A percentile compares a stretch with the other conserved stretches of the same genome.
These are phyloP conservation scores for Hermodice carunculata DNA, from an alignment of 2,888 invertebrate genomes.

Conservation along the genomic window DNA sequence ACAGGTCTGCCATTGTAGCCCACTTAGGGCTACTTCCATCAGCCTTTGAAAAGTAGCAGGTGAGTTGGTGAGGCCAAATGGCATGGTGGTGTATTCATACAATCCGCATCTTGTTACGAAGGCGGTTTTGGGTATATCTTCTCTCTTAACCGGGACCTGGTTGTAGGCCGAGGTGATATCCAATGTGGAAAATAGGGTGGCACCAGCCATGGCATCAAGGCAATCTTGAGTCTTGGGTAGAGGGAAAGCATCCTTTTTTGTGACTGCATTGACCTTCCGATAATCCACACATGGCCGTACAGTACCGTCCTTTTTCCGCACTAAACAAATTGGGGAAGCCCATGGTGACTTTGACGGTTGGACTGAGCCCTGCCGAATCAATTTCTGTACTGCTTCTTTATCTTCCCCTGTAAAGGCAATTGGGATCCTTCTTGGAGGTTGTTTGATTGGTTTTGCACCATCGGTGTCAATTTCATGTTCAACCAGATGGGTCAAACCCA, in stretches of 20 bases:
- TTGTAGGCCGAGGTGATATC: conserved; percentile 2
- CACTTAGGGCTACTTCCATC: background rate
- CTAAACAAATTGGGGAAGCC: background rate
- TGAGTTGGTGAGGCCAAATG: conserved; percentile 1
- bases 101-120: background rate
- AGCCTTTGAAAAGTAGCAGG: conserved; percentile 3
- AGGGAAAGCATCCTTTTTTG: background rate
- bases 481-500: conserved; percentile 1
- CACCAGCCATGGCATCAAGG: background rate
- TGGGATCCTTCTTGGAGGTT: conserved; percentile 2
- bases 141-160: background rate
- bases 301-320: background rate
- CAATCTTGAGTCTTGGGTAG: conserved; percentile 3
- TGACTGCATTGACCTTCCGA: background rate
- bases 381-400: background rate
- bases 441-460: background rate
- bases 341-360: background rate
- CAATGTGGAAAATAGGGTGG: background rate
- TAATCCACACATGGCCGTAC: background rate
- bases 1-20: background rate
- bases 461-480: background rate
- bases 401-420: background rate
- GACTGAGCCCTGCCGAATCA: background rate
- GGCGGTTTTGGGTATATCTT: conserved; percentile 8
- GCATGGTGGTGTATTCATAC: conserved; percentile 5